Evolutionary conservation across 2,888 invertebrate species (phyloP), one percentile per base, ranked within the genome.

Genomic region (Drosophila neotestacea): DNA sequence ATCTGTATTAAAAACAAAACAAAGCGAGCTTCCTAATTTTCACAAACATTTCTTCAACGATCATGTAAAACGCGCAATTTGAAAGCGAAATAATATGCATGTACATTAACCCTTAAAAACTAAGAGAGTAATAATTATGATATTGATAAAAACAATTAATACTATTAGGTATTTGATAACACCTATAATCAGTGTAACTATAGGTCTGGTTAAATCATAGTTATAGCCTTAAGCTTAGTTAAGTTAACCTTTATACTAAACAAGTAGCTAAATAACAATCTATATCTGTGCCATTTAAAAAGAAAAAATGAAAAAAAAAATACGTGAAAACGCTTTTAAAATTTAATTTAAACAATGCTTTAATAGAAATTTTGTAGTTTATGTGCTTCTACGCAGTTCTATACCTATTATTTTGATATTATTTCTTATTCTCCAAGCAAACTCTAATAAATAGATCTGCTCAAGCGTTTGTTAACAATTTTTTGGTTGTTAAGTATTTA

Each of bases 11-110:
- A 38, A 60, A 27, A 54, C 4, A 5, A 44, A 44, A 34, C 13
- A 38, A 69, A 58, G 28, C 30, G 77, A 71, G 77, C 80, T 80
- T 77, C 81, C 77, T 48, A 66, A 48, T 44, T 13, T 51, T 48
- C 38, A 73, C 48, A 42, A 61, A 61, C 41, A 60, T 41, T 22
- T 22, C n/a, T 44, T 44, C 41, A 58, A 64, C 55, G 68, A 63
- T 27, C 39, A 48, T 58, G 54, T 63, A 32, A 56, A 52, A 27
- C 16, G 16, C 16, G 3, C 34, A 32, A 22, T 16, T 34, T 16
- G 34, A 13, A 22, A 22, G 22, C 22, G 22, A 22, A 1, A 22
- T 22, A 22, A 22, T 22, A 16, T 54, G 55, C 55, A 62, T 62
- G 27, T 50, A 44, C 39, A 39, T 41, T 46, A 51, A 42, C 51